Percentiles rank a stretch among this genome's conserved stretches.
Conservation (phyloP, 2,888 invertebrate genomes). For the Cerceris ruficornis region DNA sequence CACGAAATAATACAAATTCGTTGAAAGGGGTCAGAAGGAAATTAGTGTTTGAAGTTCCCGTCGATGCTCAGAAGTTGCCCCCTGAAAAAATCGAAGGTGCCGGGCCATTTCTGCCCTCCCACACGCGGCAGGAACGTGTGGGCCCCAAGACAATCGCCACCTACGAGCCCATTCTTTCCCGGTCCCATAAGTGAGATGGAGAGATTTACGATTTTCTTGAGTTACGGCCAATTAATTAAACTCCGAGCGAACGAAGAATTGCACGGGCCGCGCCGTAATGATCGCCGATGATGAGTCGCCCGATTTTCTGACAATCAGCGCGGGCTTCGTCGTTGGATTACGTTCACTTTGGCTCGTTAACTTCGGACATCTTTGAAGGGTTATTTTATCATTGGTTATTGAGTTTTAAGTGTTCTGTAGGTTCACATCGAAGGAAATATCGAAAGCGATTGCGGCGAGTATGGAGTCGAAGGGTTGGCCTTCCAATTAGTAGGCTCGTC, state of each 20-base stretch:
- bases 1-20: not conserved
- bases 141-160: slow-evolving; percentile 80
- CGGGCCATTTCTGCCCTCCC: slow-evolving; percentile 69
- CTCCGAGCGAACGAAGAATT: slow-evolving; percentile 49
- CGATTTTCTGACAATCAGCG: not conserved
- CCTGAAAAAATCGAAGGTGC: slow-evolving; percentile 36
- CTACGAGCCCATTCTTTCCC: slow-evolving; percentile 74
- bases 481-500: too few species aligned
- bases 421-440: too few species aligned
- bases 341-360: too few species aligned
- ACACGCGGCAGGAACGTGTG: slow-evolving; percentile 75
- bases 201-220: slow-evolving; percentile 78
- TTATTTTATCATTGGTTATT: too few species aligned
- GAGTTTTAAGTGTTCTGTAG: too few species aligned
- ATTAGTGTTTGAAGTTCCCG: not conserved
- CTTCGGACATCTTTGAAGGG: too few species aligned
- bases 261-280: slow-evolving; percentile 48
- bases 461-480: too few species aligned
- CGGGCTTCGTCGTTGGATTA: too few species aligned
- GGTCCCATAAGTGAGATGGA: slow-evolving; percentile 57
- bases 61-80: slow-evolving; percentile 25
- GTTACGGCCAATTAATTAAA: slow-evolving; percentile 79
- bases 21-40: not conserved
- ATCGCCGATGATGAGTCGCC: slow-evolving; percentile 32
- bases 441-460: too few species aligned